These are phyloP conservation scores for Petrolisthes manimaculis DNA, from an alignment of 2,888 invertebrate genomes.

Conservation along the genomic window DNA sequence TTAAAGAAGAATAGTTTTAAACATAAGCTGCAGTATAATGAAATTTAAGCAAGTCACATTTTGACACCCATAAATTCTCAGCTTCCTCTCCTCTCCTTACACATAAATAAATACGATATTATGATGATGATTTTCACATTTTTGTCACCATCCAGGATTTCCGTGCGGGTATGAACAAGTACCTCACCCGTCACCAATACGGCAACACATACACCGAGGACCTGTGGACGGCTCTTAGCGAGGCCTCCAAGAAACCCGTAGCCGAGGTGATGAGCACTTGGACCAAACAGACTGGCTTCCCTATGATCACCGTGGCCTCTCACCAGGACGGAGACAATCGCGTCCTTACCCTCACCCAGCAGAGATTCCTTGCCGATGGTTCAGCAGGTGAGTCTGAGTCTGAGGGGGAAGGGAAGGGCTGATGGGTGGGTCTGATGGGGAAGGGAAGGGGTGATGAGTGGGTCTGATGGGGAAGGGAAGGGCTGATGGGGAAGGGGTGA, in stretches of 20 bases:
- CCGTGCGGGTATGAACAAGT: slow-evolving; percentile 90
- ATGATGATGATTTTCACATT: background rate
- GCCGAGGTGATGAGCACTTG: slow-evolving; percentile 94
- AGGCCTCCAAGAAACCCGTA: slow-evolving; percentile 90
- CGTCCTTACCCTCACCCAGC: slow-evolving; percentile 64
- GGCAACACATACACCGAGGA: slow-evolving; percentile 92
- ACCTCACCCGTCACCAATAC: slow-evolving; percentile 82
- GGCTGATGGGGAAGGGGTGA: no score
- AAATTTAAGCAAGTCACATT: no score
- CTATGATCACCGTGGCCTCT: slow-evolving; percentile 77
- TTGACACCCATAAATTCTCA: no score
- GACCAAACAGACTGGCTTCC: slow-evolving; percentile 96
- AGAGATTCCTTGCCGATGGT: slow-evolving; percentile 89
- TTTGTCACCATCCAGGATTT: slow-evolving; percentile 76
- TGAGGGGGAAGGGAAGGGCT: no score
- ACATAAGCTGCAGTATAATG: no score
- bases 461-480: no score
- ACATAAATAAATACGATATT: no score
- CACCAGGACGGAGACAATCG: slow-evolving; percentile 54
- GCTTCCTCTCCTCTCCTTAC: no score
- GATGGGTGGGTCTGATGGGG: no score
- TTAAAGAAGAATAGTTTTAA: no score
- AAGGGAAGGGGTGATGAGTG: no score
- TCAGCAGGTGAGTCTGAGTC: slow-evolving; percentile 66
- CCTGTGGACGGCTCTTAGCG: slow-evolving; percentile 89